These are phyloP conservation scores for Hydriomena furcata DNA, from an alignment of 2,888 invertebrate species.

Conservation along the genomic window DNA sequence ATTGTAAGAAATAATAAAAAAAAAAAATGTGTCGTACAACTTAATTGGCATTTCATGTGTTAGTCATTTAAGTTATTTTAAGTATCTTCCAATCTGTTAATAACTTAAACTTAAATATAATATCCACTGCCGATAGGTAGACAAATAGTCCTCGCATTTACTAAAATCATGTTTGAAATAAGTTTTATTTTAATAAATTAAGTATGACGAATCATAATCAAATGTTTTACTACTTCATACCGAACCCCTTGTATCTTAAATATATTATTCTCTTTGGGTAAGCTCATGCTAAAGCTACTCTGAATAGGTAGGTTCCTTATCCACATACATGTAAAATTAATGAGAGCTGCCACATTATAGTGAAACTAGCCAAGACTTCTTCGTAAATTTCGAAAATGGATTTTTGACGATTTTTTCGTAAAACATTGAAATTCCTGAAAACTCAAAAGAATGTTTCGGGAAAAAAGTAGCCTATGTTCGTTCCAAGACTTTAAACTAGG, in stretches of 20 bases:
- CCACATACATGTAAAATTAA: no score
- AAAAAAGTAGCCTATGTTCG: no score
- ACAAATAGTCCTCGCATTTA: slow-evolving; percentile 74
- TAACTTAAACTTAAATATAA: slow-evolving; percentile 47
- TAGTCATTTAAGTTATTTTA: slow-evolving; percentile 49
- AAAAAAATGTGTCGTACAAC: slow-evolving; percentile 66
- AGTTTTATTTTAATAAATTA: slow-evolving; percentile 42
- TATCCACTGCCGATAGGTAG: slow-evolving; percentile 65
- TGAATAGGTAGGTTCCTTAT: no score
- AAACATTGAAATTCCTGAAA: no score
- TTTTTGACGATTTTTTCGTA: no score
- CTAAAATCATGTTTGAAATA: slow-evolving; percentile 43
- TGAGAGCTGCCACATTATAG: no score
- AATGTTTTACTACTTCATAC: slow-evolving; percentile 9
- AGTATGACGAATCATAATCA: slow-evolving; percentile 34
- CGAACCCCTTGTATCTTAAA: neutral
- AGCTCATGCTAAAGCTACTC: no score
- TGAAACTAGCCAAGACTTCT: no score
- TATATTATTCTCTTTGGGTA: no score
- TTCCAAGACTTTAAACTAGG: no score
- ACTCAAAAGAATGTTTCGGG: no score
- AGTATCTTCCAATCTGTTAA: slow-evolving; percentile 61
- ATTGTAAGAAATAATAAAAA: slow-evolving; percentile 45
- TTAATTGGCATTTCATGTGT: slow-evolving; percentile 73
- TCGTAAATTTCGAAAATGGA: no score